These are phyloP conservation scores for Sinodicranocentrus sp. DNA, from an alignment of 2,888 invertebrate species.

Conservation along the genomic window DNA sequence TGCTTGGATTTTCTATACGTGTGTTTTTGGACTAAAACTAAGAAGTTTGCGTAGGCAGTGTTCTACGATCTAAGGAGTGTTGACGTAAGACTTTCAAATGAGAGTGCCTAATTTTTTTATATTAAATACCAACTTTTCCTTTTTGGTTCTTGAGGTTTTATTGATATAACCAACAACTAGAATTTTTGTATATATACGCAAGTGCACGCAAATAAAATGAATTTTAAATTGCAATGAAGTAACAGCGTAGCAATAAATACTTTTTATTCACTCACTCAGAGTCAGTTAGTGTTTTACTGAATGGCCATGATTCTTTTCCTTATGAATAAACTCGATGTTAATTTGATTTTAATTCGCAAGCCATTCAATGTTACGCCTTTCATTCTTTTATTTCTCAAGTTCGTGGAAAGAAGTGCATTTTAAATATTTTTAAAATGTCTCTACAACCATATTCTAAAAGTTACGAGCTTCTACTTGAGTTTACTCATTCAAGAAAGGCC, in stretches of 20 bases:
- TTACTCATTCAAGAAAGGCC: conserved; percentile 42
- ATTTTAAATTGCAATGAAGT: background rate
- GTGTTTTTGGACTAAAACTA: too few relatives aligned
- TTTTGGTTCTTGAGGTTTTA: conserved; percentile 55
- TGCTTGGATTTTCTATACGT: too few relatives aligned
- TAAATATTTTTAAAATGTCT: conserved; percentile 41
- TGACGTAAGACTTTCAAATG: conserved; percentile 35
- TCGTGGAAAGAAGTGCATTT: background rate
- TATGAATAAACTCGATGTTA: too few relatives aligned
- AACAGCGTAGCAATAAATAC: background rate
- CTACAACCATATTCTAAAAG: conserved; percentile 45
- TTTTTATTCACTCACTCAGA: background rate
- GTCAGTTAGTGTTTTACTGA: background rate
- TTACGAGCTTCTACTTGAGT: conserved; percentile 47
- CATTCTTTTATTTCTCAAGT: background rate
- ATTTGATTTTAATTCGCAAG: too few relatives aligned
- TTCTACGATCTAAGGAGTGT: too few relatives aligned
- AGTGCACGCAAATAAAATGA: conserved; percentile 15
- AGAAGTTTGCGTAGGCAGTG: too few relatives aligned
- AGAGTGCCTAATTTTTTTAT: background rate
- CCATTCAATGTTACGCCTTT: background rate
- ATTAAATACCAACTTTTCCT: conserved; percentile 44
- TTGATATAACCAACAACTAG: background rate
- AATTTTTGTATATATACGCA: background rate
- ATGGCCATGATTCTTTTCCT: conserved; percentile 13